Percentiles rank a stretch among this genome's conserved stretches.
phyloP scores from a whole-genome alignment of 2,888 invertebrate genomes.

The Athalia cordata region DNA sequence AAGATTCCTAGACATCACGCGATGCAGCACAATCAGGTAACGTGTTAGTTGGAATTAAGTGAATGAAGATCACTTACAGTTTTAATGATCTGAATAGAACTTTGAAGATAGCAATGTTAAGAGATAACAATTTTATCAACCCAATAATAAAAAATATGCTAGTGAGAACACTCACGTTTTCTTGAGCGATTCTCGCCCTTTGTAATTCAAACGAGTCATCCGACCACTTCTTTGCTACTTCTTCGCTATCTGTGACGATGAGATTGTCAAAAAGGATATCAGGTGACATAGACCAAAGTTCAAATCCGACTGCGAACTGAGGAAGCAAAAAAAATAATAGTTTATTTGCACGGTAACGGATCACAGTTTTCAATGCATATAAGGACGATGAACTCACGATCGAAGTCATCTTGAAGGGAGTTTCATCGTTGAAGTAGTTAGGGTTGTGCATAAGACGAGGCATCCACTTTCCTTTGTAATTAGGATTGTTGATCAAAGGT shows the following conservation, averaged over 20 bases:
- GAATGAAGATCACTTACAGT: background rate
- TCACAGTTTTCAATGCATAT: slow-evolving; percentile 6
- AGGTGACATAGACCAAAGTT: slow-evolving; percentile 99
- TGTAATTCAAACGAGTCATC: slow-evolving; percentile 90
- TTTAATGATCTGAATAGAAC: background rate
- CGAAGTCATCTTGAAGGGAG: slow-evolving; percentile 92
- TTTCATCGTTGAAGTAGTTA: slow-evolving; percentile 91
- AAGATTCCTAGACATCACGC: slow-evolving; percentile 74
- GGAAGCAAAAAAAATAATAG: slow-evolving; percentile 44
- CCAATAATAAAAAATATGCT: background rate
- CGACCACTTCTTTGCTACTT: slow-evolving; percentile 87
- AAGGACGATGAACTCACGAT: slow-evolving; percentile 83
- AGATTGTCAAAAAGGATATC: slow-evolving; percentile 97
- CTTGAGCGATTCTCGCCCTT: slow-evolving; percentile 85
- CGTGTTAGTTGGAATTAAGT: slow-evolving; percentile 12
- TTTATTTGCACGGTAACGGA: slow-evolving; percentile 41
- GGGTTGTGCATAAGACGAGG: slow-evolving; percentile 93
- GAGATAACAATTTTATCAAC: background rate
- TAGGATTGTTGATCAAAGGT: slow-evolving; percentile 92
- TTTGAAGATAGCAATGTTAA: background rate
- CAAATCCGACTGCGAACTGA: slow-evolving; percentile 94
- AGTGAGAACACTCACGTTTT: slow-evolving; percentile 80
- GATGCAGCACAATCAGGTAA: slow-evolving; percentile 26
- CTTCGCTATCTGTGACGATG: slow-evolving; percentile 89
- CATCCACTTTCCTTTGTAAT: slow-evolving; percentile 96